phyloP scores from a whole-genome alignment of 1,140 invertebrate species.

The Drosophila teissieri region DNA sequence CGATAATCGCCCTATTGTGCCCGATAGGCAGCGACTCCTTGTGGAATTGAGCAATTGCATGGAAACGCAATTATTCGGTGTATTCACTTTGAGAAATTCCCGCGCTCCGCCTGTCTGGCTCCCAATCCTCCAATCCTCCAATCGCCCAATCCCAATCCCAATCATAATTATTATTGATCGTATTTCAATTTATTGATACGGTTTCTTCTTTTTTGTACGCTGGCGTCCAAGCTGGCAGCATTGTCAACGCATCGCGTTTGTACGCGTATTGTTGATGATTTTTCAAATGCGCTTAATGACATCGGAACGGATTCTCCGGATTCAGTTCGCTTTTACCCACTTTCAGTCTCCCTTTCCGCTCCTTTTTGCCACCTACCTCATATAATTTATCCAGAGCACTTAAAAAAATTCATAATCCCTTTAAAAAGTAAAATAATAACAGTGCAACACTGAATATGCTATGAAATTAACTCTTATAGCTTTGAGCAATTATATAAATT shows the following conservation, averaged over 20 bases:
- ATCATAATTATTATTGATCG: slow-evolving; percentile 82
- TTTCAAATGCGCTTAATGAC: slow-evolving; percentile 82
- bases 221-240: slow-evolving; percentile 33
- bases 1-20: slow-evolving; percentile 49
- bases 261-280: slow-evolving; percentile 67
- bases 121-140: slow-evolving; percentile 23
- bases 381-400: neutral
- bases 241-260: slow-evolving; percentile 49
- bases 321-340: neutral
- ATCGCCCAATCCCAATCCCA: slow-evolving; percentile 21
- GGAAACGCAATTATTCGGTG: slow-evolving; percentile 81
- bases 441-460: neutral
- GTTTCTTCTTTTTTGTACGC: slow-evolving; percentile 61
- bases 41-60: slow-evolving; percentile 80
- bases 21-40: slow-evolving; percentile 63
- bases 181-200: slow-evolving; percentile 78
- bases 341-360: neutral
- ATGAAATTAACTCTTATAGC: neutral
- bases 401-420: neutral
- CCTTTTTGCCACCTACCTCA: slow-evolving; percentile 3
- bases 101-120: slow-evolving; percentile 16
- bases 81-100: slow-evolving; percentile 62
- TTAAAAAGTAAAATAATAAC: neutral
- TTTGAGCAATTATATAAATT: neutral
- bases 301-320: slow-evolving; percentile 18